phyloP scores from a whole-genome alignment of 2,888 invertebrate genomes.

The Muscina levida region DNA sequence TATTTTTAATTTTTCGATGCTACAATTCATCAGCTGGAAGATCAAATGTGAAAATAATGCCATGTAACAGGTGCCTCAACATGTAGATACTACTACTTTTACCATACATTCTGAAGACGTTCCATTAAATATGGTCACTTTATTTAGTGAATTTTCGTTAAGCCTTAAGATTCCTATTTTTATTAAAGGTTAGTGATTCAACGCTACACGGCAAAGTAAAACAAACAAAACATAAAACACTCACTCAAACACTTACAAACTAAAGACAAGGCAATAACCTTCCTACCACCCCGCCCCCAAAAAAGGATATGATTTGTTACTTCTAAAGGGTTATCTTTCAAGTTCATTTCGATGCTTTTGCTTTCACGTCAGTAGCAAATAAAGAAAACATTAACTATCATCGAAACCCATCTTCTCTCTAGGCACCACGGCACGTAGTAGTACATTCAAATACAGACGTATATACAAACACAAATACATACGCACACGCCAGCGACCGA shows the following conservation, averaged over 20 bases:
- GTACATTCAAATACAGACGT: background rate
- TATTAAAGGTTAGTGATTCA: background rate
- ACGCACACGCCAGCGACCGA: no score
- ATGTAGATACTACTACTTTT: no score
- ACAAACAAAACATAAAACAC: conserved; percentile 5
- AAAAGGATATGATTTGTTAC: background rate
- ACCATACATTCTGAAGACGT: no score
- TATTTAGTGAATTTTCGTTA: background rate
- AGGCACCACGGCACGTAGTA: background rate
- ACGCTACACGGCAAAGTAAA: background rate
- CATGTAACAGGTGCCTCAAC: no score
- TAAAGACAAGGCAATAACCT: background rate
- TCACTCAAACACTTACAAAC: no score
- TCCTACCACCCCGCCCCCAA: background rate
- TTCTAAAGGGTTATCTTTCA: conserved; percentile 24
- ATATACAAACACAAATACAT: background rate
- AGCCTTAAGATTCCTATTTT: background rate
- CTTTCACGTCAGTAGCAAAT: background rate
- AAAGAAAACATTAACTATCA: conserved; percentile 9
- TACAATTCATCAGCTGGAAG: no score
- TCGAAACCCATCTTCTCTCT: background rate
- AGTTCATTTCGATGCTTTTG: background rate
- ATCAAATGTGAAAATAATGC: no score
- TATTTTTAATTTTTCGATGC: no score
- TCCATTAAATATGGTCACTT: conserved; percentile 22